Evolutionary conservation across 2,113 vertebrate species (phyloP).

Genomic region (Sturnus vulgaris): DNA sequence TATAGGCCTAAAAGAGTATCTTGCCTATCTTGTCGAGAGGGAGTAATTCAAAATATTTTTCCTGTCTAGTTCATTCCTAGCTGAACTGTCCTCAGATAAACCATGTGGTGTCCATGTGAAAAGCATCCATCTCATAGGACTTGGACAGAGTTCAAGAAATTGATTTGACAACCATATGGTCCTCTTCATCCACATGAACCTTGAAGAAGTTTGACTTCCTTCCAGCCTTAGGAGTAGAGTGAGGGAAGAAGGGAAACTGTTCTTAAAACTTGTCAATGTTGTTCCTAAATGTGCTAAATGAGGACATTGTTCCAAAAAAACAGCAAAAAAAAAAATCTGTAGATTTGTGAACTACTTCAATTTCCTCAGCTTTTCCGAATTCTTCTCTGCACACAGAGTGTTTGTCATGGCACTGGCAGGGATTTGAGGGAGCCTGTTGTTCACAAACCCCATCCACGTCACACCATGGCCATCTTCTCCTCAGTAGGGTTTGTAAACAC

Average conservation of each 20-base stretch:
- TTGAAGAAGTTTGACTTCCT: conserved; percentile 38
- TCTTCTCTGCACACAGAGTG: background rate
- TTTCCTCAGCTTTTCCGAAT: background rate
- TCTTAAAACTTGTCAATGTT: background rate
- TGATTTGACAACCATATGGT: conserved; percentile 43
- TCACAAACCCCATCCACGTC: background rate
- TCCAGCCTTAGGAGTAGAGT: background rate
- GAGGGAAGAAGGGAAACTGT: background rate
- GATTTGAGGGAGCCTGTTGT: background rate
- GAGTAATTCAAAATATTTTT: background rate
- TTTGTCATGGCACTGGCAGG: background rate
- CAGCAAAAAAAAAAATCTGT: background rate
- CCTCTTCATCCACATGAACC: conserved; percentile 35
- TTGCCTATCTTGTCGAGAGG: background rate
- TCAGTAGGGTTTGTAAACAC: background rate
- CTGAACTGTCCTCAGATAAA: conserved; percentile 29
- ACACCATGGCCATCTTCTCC: background rate
- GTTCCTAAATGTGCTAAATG: background rate
- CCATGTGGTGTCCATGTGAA: conserved; percentile 43
- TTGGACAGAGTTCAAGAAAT: conserved; percentile 16
- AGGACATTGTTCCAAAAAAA: background rate
- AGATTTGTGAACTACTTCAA: background rate
- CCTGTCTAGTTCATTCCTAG: background rate
- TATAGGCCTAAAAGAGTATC: background rate
- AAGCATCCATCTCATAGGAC: background rate